Evolutionary conservation across 2,888 invertebrate species (phyloP).

Genomic region (Theretra japonica): DNA sequence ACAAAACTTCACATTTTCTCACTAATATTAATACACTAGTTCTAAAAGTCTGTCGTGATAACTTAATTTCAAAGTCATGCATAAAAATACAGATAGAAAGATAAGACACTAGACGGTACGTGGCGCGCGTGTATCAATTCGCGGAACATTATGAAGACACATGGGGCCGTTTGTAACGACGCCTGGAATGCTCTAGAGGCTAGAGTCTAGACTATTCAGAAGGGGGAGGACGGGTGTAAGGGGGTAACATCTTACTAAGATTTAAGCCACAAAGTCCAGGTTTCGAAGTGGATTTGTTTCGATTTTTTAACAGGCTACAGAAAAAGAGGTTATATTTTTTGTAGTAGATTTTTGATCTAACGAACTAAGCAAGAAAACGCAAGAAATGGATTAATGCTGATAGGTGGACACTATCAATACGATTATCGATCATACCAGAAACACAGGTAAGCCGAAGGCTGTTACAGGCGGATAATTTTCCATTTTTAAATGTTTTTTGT

Average conservation of each 20-base stretch:
- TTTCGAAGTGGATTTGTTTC: not conserved
- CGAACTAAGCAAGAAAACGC: too few species aligned
- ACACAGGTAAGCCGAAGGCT: too few species aligned
- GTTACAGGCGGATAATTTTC: too few species aligned
- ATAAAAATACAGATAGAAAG: not conserved
- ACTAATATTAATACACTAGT: not conserved
- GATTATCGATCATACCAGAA: too few species aligned
- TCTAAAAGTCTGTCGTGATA: not conserved
- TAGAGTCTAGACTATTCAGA: not conserved
- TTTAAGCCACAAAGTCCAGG: not conserved
- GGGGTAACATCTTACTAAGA: not conserved
- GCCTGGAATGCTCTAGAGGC: not conserved
- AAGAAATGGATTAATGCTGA: too few species aligned
- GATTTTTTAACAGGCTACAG: not conserved
- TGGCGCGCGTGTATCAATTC: conserved; percentile 20
- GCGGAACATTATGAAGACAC: conserved; percentile 22
- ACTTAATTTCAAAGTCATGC: conserved; percentile 2
- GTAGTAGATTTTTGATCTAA: too few species aligned
- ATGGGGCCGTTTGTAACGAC: conserved; percentile 5
- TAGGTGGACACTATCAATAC: not conserved
- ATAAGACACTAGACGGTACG: conserved; percentile 1
- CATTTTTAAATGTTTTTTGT: too few species aligned
- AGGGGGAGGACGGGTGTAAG: not conserved
- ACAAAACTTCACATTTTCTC: not conserved
- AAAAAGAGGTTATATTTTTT: not conserved